Evolutionary conservation across 2,888 invertebrate genomes (phyloP), one percentile per base, ranked within the genome.

Genomic region (Carcina quercana): DNA sequence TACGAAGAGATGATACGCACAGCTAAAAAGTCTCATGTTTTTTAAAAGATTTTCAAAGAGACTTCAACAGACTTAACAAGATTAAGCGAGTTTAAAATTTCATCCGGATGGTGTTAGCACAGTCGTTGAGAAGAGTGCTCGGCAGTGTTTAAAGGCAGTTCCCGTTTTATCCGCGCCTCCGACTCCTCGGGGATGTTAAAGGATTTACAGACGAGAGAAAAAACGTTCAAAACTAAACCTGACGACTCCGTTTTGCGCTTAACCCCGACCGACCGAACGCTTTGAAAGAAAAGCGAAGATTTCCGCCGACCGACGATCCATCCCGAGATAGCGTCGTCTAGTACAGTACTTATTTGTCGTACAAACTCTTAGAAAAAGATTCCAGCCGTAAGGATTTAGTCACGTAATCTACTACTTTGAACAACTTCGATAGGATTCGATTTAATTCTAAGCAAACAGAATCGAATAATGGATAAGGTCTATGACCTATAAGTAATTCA

Each of bases 401-500:
- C 28, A 37, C 39, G 36, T 40, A 34, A 37, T 42, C 30, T 28
- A 43, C 37, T 37, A 26, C 28, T 20, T 20, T 4, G 20, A n/a
- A n/a, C n/a, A n/a, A n/a, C n/a, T n/a, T n/a, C 20, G 20, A 20
- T 20, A 30, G 22, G n/a, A 15, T 17, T 47, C 52, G 47, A 59
- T 60, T 48, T 48, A 50, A 52, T 54, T 55, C 54, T 50, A 53
- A 58, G 54, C 48, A 50, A 54, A 53, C 52, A 52, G 61, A 67
- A 70, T 69, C 64, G 61, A 71, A 78, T 75, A 74, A 71, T 74
- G 60, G 58, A 62, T 63, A 58, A 64, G 82, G 79, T 80, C 80
- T 75, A 74, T 61, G 82, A 80, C 75, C 82, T 76, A 65, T 79
- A 72, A 79, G 79, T 75, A 79, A 82, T 80, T 79, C 78, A 76